Base-by-base conservation (phyloP, 2,888 invertebrate genomes). In the Tinea pellionella region DNA sequence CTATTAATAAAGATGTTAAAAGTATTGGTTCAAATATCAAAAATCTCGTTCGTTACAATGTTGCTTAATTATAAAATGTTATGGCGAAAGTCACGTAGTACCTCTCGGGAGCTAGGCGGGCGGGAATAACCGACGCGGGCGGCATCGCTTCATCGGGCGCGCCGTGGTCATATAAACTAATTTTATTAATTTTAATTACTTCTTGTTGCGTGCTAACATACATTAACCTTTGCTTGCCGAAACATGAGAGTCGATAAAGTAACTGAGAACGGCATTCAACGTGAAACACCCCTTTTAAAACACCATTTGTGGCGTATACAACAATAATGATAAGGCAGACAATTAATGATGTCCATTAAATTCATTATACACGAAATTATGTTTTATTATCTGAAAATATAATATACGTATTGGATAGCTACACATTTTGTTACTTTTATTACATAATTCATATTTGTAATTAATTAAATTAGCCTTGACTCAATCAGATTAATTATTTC, bases 181-280 rank as follows among this genome's bases (percentile, higher is more conserved):
- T 85, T 83, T 84, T 85, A 84, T 84, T 85, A 86, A 84, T 87
- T 85, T 81, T 84, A 85, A 85, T 85, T 78, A 79, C 78, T 77
- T 65, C 65, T 64, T 68, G 67, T 82, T 66, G 86, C 86, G 86
- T 87, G 86, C 76, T 69, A 66, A 71, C 73, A 74, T 68, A 80
- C 86, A 85, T 87, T 87, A 84, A 77, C 72, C 75, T 69, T 72
- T 67, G 65, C 66, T 70, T 69, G 70, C 71, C 82, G 80, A 82
- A 79, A 77, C 77, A 84, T 80, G 74, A 72, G 72, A 68, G 71
- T 67, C 73, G 76, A 78, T 84, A 78, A 78, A 78, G 78, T 77
- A 75, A 43, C 58, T 62, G 64, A 61, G 62, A 66, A 67, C 69
- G 66, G 66, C 71, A 71, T 66, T 66, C 65, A 65, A 66, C 64